Evolutionary conservation across 1,140 invertebrate genomes (phyloP).

Genomic region (Aphis gossypii): DNA sequence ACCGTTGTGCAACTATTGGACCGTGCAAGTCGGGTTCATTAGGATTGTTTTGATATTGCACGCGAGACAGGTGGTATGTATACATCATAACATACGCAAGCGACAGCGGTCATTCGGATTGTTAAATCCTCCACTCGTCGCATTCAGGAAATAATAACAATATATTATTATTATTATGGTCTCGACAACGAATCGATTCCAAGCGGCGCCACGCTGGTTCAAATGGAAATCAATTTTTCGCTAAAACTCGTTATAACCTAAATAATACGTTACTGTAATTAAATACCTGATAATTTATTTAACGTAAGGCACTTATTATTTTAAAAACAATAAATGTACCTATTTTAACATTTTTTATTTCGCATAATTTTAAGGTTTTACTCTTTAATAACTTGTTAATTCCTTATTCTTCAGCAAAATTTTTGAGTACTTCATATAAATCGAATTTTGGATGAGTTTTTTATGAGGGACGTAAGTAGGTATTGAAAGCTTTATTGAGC

Average conservation of each 20-base stretch:
- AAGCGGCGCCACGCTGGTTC: neutral
- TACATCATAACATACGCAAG: neutral
- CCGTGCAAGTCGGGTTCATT: too few species aligned
- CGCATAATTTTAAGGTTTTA: neutral
- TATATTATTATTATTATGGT: conserved; percentile 10
- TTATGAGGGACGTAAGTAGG: neutral
- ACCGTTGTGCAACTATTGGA: neutral
- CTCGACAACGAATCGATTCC: neutral
- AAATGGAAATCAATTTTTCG: neutral
- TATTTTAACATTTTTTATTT: neutral
- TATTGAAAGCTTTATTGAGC: neutral
- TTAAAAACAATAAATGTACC: neutral
- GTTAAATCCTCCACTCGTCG: neutral
- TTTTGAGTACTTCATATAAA: neutral
- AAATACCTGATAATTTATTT: neutral
- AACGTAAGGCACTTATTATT: too few species aligned
- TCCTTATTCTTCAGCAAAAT: neutral
- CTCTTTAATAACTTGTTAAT: neutral
- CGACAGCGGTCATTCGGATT: neutral
- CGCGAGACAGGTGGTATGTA: neutral
- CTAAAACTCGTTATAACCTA: neutral
- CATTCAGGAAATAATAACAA: neutral
- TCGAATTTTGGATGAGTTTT: neutral
- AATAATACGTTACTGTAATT: neutral
- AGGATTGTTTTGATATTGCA: neutral